Percentiles rank a stretch among this genome's conserved stretches.
Evolutionary conservation across 2,113 vertebrate species (phyloP).

Genomic region (human): GRCh38 chr6:108116001-108116500

Average conservation of each 20-base stretch:
- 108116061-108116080: background rate
- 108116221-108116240: background rate
- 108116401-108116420: background rate
- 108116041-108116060: background rate
- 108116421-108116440: background rate
- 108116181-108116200: background rate
- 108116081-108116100: background rate
- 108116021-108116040: background rate
- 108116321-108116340: background rate
- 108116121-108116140: too few relatives aligned
- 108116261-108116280: background rate
- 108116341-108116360: constrained; percentile 58
- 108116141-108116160: too few relatives aligned
- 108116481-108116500: constrained; percentile 81
- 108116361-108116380: background rate
- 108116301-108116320: constrained; percentile 50
- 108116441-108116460: background rate
- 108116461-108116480: constrained; percentile 60
- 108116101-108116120: background rate
- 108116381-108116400: constrained; percentile 33
- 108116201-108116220: background rate
- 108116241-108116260: background rate
- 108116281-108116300: background rate
- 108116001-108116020: background rate
- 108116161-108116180: too few relatives aligned